Base-by-base conservation (phyloP, 2,888 invertebrate species). In the Oscheius sp. region DNA sequence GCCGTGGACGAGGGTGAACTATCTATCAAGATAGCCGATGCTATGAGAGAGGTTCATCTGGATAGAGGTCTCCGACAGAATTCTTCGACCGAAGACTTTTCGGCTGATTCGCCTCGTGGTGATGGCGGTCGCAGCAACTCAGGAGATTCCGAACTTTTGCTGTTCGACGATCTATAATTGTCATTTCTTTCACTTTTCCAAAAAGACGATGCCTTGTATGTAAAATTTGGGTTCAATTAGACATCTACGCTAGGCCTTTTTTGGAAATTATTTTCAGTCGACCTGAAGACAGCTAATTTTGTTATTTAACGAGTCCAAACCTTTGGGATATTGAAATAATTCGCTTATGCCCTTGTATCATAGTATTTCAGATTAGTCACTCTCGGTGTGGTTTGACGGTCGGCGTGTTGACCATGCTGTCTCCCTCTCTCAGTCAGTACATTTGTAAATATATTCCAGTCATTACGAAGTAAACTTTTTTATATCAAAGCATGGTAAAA, bases 21-120 rank as follows among this genome's bases (percentile, higher is more conserved):
- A 11, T 66, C 74, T n/a, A 48, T 74, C 53, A 70, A 74, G 59
- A 83, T 85, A 59, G 84, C 83, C 21, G 85, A 85, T 32, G 85
- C 85, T 0, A 82, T 84, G 78, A 66, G 74, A 10, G 83, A 83
- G 35, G 60, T 77, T 37, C 57, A 47, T 9, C 13, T 29, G 47
- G 51, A 48, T 13, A 37, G 42, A 11, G 42, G 57, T 1, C 13
- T 55, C 10, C 37, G 33, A 37, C n/a, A 47, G 70, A 70, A 70
- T 42, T 59, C 70, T 59, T 70, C 68, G 10, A 21, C 53, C 11
- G 68, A 68, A 13, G 68, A 68, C 42, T 53, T 68, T 55, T 32
- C 66, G 9, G 13, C 48, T 13, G 9, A 33, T 58, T 70, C 70
- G 10, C 59, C 58, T 58, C 58, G 58, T 35, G 37, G 55, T 37